Evolutionary conservation across 1,140 invertebrate species (phyloP).

Genomic region (Drosophila navojoa): DNA sequence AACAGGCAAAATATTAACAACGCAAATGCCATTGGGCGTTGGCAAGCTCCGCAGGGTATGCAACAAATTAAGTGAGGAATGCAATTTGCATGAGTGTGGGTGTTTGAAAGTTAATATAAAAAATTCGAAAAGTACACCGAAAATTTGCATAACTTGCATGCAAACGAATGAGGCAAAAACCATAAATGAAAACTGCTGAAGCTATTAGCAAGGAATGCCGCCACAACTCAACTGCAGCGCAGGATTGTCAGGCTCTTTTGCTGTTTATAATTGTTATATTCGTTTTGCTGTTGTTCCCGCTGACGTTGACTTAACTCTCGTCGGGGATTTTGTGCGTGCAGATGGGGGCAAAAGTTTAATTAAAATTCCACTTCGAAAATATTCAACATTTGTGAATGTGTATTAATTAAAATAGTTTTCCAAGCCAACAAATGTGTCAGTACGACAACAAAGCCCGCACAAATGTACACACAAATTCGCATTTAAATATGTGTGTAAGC

Average conservation of each 20-base stretch:
- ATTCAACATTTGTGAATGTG: constrained; percentile 74
- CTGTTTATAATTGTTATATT: constrained; percentile 42
- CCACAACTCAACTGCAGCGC: constrained; percentile 49
- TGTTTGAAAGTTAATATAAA: constrained; percentile 51
- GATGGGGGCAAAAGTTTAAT: constrained; percentile 77
- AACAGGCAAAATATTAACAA: constrained; percentile 39
- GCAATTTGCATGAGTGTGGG: constrained; percentile 42
- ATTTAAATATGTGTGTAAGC: neutral
- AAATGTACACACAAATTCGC: constrained; percentile 8
- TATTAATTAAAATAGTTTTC: constrained; percentile 83
- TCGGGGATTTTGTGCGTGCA: constrained; percentile 50
- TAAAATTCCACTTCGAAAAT: constrained; percentile 83
- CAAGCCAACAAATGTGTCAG: constrained; percentile 47
- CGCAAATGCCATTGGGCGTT: constrained; percentile 25
- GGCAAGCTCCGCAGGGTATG: constrained; percentile 56
- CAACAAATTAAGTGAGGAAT: constrained; percentile 75
- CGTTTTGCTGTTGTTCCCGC: constrained; percentile 29
- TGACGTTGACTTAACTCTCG: constrained; percentile 20
- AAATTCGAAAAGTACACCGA: constrained; percentile 49
- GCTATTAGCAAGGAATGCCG: constrained; percentile 71
- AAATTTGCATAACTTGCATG: constrained; percentile 35
- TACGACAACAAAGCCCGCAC: constrained; percentile 4
- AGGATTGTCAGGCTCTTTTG: constrained; percentile 57
- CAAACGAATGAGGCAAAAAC: constrained; percentile 29
- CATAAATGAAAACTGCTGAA: constrained; percentile 58